phyloP scores from a whole-genome alignment of 2,797 vertebrate genomes.

The Garrulus glandarius region DNA sequence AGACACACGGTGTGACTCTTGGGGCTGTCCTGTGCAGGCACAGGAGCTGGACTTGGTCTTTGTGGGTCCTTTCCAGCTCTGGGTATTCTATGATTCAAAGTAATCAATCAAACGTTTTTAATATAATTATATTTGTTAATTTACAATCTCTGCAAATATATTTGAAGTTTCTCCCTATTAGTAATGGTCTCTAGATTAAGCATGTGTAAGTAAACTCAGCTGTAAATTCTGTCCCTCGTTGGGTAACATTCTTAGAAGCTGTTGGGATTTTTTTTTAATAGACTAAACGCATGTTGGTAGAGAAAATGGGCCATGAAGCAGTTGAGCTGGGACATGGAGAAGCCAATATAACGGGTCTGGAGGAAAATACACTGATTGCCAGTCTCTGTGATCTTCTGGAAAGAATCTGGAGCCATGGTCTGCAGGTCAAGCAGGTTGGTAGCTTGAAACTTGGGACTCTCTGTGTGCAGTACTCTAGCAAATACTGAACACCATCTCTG shows the following conservation, averaged over 20 bases:
- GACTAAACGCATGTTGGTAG: conserved; percentile 98
- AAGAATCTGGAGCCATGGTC: conserved; percentile 96
- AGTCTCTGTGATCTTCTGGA: conserved; percentile 95
- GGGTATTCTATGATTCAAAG: background rate
- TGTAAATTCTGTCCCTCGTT: background rate
- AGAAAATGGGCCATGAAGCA: conserved; percentile 95
- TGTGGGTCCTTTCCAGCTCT: background rate
- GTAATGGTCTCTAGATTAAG: background rate
- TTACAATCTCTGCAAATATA: background rate
- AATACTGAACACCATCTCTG: background rate
- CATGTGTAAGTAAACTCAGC: background rate
- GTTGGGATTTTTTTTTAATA: conserved; percentile 20
- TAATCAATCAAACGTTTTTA: background rate
- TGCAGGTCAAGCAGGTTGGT: conserved; percentile 93
- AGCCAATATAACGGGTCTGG: conserved; percentile 91
- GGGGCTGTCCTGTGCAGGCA: background rate
- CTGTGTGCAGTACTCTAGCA: background rate
- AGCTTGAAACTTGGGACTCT: too few species aligned
- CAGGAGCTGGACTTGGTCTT: background rate
- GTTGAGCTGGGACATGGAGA: conserved; percentile 93
- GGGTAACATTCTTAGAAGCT: background rate
- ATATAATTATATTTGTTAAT: background rate
- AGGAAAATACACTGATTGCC: conserved; percentile 94
- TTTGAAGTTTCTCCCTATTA: background rate
- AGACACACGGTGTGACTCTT: background rate